Evolutionary conservation across 1,140 invertebrate genomes (phyloP).

Genomic region (Neuroterus valhalla): DNA sequence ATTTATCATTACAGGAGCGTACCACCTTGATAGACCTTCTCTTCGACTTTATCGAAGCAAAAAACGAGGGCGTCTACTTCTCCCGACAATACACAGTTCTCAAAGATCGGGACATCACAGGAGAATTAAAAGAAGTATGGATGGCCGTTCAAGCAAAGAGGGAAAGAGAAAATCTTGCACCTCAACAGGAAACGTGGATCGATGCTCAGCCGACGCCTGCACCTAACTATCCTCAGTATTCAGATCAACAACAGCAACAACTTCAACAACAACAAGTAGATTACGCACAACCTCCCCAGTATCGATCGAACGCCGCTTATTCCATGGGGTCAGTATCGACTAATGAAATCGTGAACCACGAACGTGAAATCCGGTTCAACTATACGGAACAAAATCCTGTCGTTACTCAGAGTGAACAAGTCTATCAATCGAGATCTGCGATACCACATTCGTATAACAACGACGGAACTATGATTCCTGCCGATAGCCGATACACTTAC

Average conservation of each 20-base stretch:
- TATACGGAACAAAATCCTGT: constrained; percentile 39
- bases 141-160: constrained; percentile 80
- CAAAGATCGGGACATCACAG: constrained; percentile 81
- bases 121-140: constrained; percentile 84
- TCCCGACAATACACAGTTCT: constrained; percentile 78
- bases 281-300: constrained; percentile 43
- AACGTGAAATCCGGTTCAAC: constrained; percentile 27
- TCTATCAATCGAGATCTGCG: constrained; percentile 50
- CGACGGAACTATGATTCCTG: constrained; percentile 32
- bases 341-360: constrained; percentile 22
- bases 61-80: constrained; percentile 79
- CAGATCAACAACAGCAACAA: constrained; percentile 52
- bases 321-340: constrained; percentile 36
- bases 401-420: constrained; percentile 55
- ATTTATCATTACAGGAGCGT: constrained; percentile 74
- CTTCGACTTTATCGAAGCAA: constrained; percentile 82
- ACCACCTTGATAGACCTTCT: constrained; percentile 80
- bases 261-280: constrained; percentile 38
- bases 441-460: constrained; percentile 48
- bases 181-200: constrained; percentile 63
- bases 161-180: constrained; percentile 73
- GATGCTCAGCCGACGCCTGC: constrained; percentile 61
- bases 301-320: constrained; percentile 50
- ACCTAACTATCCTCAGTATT: constrained; percentile 59
- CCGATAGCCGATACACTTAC: constrained; percentile 48